Evolutionary conservation across 2,888 invertebrate species (phyloP), one percentile per base, ranked within the genome.

Genomic region (Chrysina gloriosa): DNA sequence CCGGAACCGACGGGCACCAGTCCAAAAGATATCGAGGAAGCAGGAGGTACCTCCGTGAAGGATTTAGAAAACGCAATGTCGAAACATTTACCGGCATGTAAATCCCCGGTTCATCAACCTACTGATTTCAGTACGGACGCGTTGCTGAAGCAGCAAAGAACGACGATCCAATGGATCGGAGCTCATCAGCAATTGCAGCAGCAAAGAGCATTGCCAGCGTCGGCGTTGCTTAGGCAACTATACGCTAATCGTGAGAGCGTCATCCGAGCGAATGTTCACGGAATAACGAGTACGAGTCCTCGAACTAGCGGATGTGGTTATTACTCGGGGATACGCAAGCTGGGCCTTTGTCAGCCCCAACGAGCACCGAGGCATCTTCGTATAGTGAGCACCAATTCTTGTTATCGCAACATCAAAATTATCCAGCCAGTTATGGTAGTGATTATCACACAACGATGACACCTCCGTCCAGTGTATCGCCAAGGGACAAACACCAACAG

Each of bases 21-120:
- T 74, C 84, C 86, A 29, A 85, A 86, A 73, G 82, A 84, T 75
- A 77, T 85, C 7, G 84, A 84, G 42, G 84, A 84, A 54, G 77
- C 78, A 48, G 80, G 74, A 66, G 79, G 78, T 0, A 88, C 89
- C 0, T 93, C 95, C 1, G 95, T 96, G 0, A 95, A 96, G 83
- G 96, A 97, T 77, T 85, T 97, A 74, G 97, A 97, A 82, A 95
- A 96, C 79, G 97, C 95, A 48, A 97, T 97, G 97, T 96, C 97
- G 16, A 96, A 96, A 79, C 97, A 97, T 84, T 85, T 97, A 67
- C 94, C 94, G 0, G 84, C 85, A 2, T 85, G 87, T 48, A 83
- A 89, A 73, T 85, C 86, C 5, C 86, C 87, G 5, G 83, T 84
- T n/a, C 90, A 91, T 77, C 89, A 91, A 76, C 91, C 92, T 1